A percentile compares a stretch with the other conserved stretches of the same genome.
phyloP scores from a whole-genome alignment of 2,113 vertebrate species.

The Leiothrix lutea region DNA sequence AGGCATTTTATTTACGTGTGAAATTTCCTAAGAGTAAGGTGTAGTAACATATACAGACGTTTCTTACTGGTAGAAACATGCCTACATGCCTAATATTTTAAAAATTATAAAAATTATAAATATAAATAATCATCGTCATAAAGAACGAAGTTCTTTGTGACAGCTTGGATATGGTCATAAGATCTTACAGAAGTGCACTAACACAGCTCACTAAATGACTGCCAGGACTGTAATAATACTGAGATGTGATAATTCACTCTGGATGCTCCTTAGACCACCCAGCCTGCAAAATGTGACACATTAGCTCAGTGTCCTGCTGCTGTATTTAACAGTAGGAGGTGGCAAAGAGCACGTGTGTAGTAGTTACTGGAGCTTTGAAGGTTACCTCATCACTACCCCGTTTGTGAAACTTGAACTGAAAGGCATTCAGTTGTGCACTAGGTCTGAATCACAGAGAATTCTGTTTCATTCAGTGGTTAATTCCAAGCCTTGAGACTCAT shows the following conservation, averaged over 20 bases:
- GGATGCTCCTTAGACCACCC: neutral
- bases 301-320: neutral
- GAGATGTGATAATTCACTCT: neutral
- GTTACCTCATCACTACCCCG: rapidly evolving
- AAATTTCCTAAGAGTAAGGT: neutral
- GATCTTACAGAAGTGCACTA: neutral
- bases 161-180: neutral
- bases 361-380: neutral
- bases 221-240: neutral
- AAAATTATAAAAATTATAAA: neutral
- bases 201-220: neutral
- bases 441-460: neutral
- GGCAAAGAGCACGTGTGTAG: neutral
- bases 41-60: neutral
- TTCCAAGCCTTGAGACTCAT: neutral
- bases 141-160: neutral
- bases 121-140: neutral
- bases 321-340: neutral
- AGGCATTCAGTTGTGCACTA: neutral
- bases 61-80: neutral
- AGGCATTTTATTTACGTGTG: neutral
- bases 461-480: neutral
- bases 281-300: neutral
- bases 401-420: neutral
- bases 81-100: neutral